These are phyloP conservation scores for Callocephalon fimbriatum DNA, from an alignment of 2,113 vertebrate genomes.

Conservation along the genomic window DNA sequence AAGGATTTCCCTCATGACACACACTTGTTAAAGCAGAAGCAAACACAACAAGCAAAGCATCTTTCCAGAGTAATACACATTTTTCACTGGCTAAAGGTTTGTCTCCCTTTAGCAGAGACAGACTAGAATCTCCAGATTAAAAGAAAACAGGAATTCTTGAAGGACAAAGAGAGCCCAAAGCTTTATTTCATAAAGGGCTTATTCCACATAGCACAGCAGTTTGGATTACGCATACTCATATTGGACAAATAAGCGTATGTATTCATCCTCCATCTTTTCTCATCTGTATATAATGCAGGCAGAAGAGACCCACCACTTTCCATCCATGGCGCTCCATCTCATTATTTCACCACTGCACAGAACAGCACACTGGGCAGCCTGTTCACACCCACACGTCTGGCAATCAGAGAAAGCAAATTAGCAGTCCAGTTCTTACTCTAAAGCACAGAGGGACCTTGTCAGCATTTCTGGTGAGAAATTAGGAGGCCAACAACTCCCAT, in stretches of 20 bases:
- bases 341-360: neutral
- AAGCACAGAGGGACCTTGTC: neutral
- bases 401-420: neutral
- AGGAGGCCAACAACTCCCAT: accelerated
- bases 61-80: neutral
- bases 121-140: neutral
- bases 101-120: neutral
- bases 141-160: neutral
- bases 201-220: neutral
- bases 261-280: neutral
- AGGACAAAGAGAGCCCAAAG: neutral
- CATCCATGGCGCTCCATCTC: neutral
- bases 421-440: neutral
- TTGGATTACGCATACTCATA: neutral
- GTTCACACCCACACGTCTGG: accelerated
- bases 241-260: neutral
- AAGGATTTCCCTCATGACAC: neutral
- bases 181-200: neutral
- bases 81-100: neutral
- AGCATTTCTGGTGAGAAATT: neutral
- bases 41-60: neutral
- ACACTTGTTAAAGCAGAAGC: neutral
- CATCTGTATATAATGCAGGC: neutral
- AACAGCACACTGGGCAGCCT: neutral
- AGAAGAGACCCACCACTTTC: neutral